Evolutionary conservation across 2,113 vertebrate species (phyloP).

Genomic region (Lamprologus lemairii): DNA sequence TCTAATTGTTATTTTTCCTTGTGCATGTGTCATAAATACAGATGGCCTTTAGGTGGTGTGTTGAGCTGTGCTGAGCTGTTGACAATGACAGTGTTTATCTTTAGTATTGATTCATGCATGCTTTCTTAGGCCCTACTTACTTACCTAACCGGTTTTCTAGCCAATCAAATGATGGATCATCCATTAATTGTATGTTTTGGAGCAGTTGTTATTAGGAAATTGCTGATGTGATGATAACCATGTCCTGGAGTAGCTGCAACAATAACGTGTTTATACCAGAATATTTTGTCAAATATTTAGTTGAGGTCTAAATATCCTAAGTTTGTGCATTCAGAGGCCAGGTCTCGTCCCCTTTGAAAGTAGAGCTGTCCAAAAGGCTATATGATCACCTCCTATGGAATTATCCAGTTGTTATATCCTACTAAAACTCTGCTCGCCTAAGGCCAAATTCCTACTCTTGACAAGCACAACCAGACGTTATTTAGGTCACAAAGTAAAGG

Average conservation of each 20-base stretch:
- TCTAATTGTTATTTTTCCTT: neutral
- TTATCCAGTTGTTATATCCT: neutral
- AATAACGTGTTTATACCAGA: neutral
- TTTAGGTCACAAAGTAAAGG: neutral
- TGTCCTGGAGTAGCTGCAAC: neutral
- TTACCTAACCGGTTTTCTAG: neutral
- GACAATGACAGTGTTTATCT: neutral
- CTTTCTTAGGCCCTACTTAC: neutral
- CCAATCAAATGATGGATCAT: neutral
- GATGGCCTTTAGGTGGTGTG: neutral
- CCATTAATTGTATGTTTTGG: rapidly evolving
- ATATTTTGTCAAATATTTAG: constrained; percentile 1
- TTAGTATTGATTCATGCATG: neutral
- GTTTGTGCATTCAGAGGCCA: neutral
- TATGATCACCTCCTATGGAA: neutral
- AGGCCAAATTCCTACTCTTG: neutral
- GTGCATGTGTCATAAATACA: neutral
- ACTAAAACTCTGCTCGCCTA: neutral
- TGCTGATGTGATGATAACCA: neutral
- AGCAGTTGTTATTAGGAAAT: neutral
- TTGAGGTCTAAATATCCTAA: neutral
- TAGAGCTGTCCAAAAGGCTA: neutral
- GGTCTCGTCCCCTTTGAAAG: neutral
- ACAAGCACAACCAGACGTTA: neutral
- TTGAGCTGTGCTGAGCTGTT: neutral